Base-by-base conservation (phyloP, 2,888 invertebrate genomes). In the Silvanus unidentatus region DNA sequence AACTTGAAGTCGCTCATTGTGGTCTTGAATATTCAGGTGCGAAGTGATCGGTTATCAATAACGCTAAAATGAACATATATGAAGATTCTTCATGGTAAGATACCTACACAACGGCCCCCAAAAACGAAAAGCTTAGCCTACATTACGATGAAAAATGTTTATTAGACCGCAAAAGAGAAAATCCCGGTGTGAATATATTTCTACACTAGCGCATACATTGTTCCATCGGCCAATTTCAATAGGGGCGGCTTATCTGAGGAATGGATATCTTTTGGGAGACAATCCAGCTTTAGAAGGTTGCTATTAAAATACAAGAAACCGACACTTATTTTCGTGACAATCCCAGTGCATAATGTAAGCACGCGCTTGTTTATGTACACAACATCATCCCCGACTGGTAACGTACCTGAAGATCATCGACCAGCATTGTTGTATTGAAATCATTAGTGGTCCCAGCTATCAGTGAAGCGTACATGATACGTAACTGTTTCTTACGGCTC, bases 241-340 rank as follows among this genome's bases (percentile, higher is more conserved):
- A 32, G 32, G 3, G 28, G 45, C 46, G 47, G 47, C 36, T 14
- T 43, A 44, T 49, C 28, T 52, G 52, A 52, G 50, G 49, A 47
- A 54, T 38, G 44, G 57, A 57, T 57, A 57, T 48, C 53, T 40
- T 32, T 36, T 29, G 38, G 45, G 53, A 53, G 43, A 55, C 52
- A 53, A 55, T 53, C 50, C 50, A 40, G 50, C 48, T 52, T 52
- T 51, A 50, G 51, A 46, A 41, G 43, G 13, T 9, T 32, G 13
- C 32, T 32, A 32, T 32, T 32, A 32, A 32, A 32, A 32, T 32
- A 32, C 11, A 32, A 32, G 39, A 39, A n/a, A 13, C 39, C 16
- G 39, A 32, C 32, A 32, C 32, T 8, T 22, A 22, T 32, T n/a
- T 42, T 39, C 44, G 48, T 41, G 50, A 50, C 51, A 49, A 28